Evolutionary conservation across 2,113 vertebrate genomes (phyloP), one percentile per base, ranked within the genome.

Genomic region (Stigmatopora argus): DNA sequence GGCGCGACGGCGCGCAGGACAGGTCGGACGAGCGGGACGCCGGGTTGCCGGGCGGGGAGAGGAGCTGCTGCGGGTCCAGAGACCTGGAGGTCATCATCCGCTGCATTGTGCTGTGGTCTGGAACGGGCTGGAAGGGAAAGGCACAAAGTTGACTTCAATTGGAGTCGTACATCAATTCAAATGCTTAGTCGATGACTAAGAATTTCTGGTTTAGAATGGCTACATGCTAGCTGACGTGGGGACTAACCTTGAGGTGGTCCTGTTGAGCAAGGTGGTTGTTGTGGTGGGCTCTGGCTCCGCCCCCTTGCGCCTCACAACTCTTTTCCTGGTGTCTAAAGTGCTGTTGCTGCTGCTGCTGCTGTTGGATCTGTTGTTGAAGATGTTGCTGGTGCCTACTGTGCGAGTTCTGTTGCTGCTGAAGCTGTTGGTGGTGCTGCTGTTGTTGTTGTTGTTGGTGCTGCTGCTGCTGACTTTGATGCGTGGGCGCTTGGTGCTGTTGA

Each of bases 271-370:
- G 88, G 69, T 94, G 96, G 83, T 80, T 92, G 53, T 83, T 87
- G 70, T 95, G 96, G 73, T 91, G 94, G 72, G 68, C 80, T 63
- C 95, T 93, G 77, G 86, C 89, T 38, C 84, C 86, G 0, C 86
- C 78, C 48, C 90, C 82, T 71, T 94, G 92, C 57, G 92, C 94
- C 64, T 98, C 96, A 83, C 96, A 97, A 51, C 88, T 92, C 88
- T 99, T 99, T 58, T 99, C 95, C 63, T 93, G 87, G 78, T 94
- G 94, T 51, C 94, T 91, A 78, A 97, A 98, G 80, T 96, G 95
- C 75, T 95, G 92, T 69, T 94, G 87, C 12, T 86, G 94, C 62
- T 93, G 90, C 65, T 94, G 86, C 10, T 83, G 81, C 62, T 87
- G 89, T 67, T 91, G 90, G 48, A 94, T 90, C 69, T 89, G 90